Percentiles rank a stretch among this genome's conserved stretches.
Conservation (phyloP, 2,113 vertebrate genomes). For the Bambusicola thoracicus region DNA sequence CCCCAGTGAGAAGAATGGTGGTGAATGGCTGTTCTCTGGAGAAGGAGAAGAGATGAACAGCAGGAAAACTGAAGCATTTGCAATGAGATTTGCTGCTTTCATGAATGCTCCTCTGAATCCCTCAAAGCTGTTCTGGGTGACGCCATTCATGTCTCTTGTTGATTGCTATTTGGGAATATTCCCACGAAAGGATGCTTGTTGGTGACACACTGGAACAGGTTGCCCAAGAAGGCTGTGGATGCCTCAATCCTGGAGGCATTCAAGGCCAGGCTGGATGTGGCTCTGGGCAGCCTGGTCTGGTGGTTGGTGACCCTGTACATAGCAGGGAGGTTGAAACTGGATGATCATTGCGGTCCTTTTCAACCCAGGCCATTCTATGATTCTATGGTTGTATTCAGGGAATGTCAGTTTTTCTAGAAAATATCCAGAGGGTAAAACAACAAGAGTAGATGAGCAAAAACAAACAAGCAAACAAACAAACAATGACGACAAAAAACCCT, state of each 20-base stretch:
- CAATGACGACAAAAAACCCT: accelerated
- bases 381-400: neutral
- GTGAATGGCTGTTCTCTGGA: neutral
- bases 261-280: too few species aligned
- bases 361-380: too few species aligned
- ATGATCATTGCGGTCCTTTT: too few species aligned
- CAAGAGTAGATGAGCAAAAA: neutral
- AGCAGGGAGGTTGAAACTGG: too few species aligned
- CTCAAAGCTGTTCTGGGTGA: neutral
- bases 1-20: neutral
- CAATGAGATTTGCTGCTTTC: accelerated
- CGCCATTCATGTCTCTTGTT: neutral
- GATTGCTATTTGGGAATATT: neutral
- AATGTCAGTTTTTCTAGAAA: neutral
- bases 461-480: too few species aligned
- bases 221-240: too few species aligned
- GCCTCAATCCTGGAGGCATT: too few species aligned
- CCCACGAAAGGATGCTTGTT: neutral
- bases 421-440: neutral
- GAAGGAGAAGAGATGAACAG: neutral
- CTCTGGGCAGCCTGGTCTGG: too few species aligned
- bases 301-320: too few species aligned
- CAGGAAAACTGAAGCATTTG: neutral
- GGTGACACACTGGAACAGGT: too few species aligned
- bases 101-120: neutral